These are phyloP conservation scores for Bradypus variegatus DNA, from an alignment of 2,797 vertebrate genomes.

Conservation along the genomic window DNA sequence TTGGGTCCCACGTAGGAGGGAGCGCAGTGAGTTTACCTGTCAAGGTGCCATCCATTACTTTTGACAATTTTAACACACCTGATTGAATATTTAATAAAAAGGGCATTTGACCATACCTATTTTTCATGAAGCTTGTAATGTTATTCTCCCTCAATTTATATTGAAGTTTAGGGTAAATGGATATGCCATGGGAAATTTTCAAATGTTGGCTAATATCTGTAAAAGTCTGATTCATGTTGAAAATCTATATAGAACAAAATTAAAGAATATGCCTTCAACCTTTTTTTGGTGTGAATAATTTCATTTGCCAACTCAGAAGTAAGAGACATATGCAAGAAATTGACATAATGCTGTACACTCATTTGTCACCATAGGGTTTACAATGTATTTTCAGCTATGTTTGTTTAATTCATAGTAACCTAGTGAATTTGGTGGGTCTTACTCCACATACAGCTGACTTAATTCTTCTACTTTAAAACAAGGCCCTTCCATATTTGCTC, in stretches of 20 bases:
- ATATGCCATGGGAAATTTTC: background rate
- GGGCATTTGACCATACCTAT: background rate
- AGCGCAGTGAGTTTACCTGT: too few relatives aligned
- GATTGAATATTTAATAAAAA: constrained; percentile 34
- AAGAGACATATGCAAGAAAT: background rate
- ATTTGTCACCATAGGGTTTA: background rate
- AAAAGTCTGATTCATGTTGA: background rate
- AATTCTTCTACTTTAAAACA: background rate
- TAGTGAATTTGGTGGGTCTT: background rate
- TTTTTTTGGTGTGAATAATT: background rate
- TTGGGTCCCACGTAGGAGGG: too few relatives aligned
- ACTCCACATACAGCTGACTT: background rate
- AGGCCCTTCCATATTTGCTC: background rate
- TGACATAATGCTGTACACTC: background rate
- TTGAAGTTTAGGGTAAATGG: background rate
- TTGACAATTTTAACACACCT: constrained; percentile 18
- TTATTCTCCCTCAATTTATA: background rate
- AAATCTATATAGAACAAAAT: background rate
- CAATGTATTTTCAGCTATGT: background rate
- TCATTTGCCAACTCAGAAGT: background rate
- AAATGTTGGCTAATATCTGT: background rate
- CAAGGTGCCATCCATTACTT: constrained; percentile 13
- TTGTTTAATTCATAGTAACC: background rate
- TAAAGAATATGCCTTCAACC: background rate
- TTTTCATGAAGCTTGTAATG: constrained; percentile 23